Conservation (phyloP, 1,140 invertebrate genomes). For the Lordiphosa clarofinis region DNA sequence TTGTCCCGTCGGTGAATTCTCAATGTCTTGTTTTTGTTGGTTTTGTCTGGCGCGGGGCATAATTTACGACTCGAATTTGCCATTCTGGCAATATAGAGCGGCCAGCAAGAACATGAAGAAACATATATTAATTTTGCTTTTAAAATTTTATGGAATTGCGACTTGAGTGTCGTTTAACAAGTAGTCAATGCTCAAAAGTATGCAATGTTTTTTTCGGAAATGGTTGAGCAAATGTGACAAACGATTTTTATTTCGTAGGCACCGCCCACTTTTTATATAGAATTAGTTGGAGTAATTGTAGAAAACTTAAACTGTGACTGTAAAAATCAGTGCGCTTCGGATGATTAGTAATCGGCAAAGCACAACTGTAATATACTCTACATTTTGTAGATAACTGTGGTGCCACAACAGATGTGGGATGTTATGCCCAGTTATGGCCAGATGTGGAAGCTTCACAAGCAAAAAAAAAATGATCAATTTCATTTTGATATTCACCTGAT, state of each 20-base stretch:
- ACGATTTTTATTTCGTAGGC: background rate
- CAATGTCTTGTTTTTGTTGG: constrained; percentile 16
- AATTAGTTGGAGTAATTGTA: no score
- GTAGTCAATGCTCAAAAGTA: constrained; percentile 40
- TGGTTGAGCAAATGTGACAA: no score
- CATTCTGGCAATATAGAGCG: constrained; percentile 44
- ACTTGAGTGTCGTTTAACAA: constrained; percentile 1
- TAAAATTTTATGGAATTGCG: constrained; percentile 26
- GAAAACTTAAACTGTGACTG: no score
- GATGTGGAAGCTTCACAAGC: no score
- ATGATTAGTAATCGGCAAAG: no score
- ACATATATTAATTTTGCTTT: constrained; percentile 2
- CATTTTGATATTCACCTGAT: no score
- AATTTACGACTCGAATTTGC: constrained; percentile 66
- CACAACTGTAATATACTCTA: no score
- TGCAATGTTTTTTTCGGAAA: constrained; percentile 23
- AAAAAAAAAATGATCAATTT: no score
- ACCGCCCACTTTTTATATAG: background rate
- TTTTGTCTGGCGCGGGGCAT: constrained; percentile 28
- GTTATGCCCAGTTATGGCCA: no score
- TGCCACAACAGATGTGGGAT: no score
- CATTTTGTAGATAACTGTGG: no score
- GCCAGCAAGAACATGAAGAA: constrained; percentile 8
- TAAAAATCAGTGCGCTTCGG: no score
- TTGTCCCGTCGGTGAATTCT: constrained; percentile 15